Conservation (phyloP, 1,140 invertebrate species). For the Portunus trituberculatus region DNA sequence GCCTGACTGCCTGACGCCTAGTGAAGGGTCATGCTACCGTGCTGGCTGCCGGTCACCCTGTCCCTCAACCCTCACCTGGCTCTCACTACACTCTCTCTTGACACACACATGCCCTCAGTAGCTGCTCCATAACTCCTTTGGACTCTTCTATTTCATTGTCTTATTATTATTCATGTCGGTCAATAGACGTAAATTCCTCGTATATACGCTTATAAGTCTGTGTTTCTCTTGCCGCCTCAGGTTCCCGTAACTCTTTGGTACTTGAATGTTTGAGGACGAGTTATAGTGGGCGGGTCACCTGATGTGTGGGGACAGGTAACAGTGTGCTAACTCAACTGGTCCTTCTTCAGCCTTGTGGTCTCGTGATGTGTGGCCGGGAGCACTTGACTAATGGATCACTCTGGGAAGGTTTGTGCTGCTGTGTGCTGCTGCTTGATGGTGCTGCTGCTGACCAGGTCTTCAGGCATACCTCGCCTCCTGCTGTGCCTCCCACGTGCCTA, state of each 20-base stretch:
- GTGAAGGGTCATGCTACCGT: neutral
- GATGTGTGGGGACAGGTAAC: slow-evolving; percentile 10
- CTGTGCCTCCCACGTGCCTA: neutral
- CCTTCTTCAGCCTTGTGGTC: neutral
- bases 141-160: neutral
- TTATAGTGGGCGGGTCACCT: neutral
- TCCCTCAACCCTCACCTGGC: neutral
- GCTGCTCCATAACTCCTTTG: neutral
- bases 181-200: neutral
- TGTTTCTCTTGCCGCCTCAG: neutral
- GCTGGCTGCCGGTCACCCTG: neutral
- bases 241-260: neutral
- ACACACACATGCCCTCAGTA: neutral
- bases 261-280: neutral
- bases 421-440: neutral
- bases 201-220: neutral
- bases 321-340: neutral
- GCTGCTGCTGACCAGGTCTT: neutral
- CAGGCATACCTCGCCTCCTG: neutral
- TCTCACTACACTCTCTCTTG: neutral
- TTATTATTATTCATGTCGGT: neutral
- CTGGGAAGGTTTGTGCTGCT: neutral
- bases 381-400: neutral
- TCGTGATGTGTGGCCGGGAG: neutral
- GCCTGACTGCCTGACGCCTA: neutral